Evolutionary conservation across 2,888 invertebrate species (phyloP), one percentile per base, ranked within the genome.

Genomic region (Thecocarcelia acutangulata): DNA sequence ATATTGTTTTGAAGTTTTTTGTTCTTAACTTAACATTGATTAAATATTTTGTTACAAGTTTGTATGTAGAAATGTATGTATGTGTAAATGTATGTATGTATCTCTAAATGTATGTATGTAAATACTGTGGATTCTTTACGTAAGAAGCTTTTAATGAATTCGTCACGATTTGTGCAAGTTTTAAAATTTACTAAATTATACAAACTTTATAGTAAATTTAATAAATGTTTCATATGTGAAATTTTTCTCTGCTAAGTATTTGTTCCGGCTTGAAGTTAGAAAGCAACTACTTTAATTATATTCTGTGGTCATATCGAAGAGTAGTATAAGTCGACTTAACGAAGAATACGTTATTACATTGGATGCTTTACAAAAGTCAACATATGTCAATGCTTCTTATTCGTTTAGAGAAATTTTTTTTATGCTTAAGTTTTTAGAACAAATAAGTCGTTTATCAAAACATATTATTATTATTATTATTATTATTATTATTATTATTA

Each of bases 131-230:
- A 9, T 33, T 58, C 58, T 58, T 21, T 13, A 48, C 12, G 42
- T 19, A 54, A 33, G 33, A 33, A 33, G 33, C 3, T 21, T 59
- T 59, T 68, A 17, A 44, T 44, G 28, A 56, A 69, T 44, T 69
- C 46, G 48, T 69, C 58, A 69, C 69, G 58, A 69, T 19, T 21
- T 12, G 6, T 11, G 12, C 21, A 69, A 21, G 28, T 28, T 69
- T 58, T 8, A 4, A 48, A 69, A 69, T 46, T 33, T 3, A 66
- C n/a, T 24, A 15, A 40, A 64, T n/a, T 50, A 19, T 9, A 15
- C 15, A 46, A 40, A 54, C n/a, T 54, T 54, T 28, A 21, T 37
- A 58, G 11, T 69, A 37, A 0, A 66, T 21, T 66, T 11, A 21
- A 66, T n/a, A 15, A 40, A 52, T 66, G 40, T 52, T n/a, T 17